Conservation (phyloP, 2,888 invertebrate genomes). For the Nycteola revayana region DNA sequence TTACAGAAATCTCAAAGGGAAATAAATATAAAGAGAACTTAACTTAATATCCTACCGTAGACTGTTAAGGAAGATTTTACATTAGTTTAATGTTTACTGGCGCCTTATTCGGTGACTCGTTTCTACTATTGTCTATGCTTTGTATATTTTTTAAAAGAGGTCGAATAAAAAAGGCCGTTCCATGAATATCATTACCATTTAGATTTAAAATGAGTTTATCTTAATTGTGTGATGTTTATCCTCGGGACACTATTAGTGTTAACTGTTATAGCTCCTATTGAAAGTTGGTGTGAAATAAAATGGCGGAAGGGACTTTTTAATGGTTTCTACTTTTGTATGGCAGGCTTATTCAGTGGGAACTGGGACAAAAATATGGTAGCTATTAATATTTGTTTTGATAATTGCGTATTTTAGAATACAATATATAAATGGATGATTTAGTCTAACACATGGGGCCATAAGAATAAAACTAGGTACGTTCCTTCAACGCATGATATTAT, state of each 20-base stretch:
- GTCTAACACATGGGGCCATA: too few relatives aligned
- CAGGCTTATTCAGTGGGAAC: too few relatives aligned
- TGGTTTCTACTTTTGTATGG: not conserved
- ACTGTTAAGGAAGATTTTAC: conserved; percentile 31
- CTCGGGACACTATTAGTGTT: conserved; percentile 18
- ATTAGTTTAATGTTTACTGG: conserved; percentile 48
- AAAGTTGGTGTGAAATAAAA: conserved; percentile 6
- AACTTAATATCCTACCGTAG: conserved; percentile 30
- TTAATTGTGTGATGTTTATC: conserved; percentile 38
- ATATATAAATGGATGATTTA: too few relatives aligned
- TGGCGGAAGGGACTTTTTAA: not conserved
- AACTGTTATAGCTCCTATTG: conserved; percentile 19
- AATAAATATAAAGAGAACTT: conserved; percentile 5
- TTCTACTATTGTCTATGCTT: conserved; percentile 37
- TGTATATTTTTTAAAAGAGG: too few relatives aligned
- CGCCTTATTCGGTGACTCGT: conserved; percentile 44
- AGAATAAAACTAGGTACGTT: too few relatives aligned
- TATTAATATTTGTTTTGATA: too few relatives aligned
- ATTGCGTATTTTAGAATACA: too few relatives aligned
- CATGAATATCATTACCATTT: conserved; percentile 45
- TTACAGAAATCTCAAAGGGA: too few relatives aligned
- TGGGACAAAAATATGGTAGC: too few relatives aligned
- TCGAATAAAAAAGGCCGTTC: conserved; percentile 28
- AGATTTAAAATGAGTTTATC: conserved; percentile 43
- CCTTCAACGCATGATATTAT: too few relatives aligned